Conservation (phyloP, 2,113 vertebrate genomes). For the Lepus americanus region DNA sequence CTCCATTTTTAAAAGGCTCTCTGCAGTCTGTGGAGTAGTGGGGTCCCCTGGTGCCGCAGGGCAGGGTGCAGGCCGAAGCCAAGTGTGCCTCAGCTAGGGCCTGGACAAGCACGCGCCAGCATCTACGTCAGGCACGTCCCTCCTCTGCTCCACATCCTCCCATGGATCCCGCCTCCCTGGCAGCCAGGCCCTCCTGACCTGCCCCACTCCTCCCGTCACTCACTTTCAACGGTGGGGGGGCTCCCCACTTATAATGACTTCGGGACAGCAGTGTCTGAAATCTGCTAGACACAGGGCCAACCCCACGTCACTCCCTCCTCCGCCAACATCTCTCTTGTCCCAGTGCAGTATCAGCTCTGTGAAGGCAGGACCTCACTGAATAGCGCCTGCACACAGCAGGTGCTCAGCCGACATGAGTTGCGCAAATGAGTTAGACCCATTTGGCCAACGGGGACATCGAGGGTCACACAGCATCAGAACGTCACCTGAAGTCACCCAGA, state of each 20-base stretch:
- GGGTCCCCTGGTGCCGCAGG: background rate
- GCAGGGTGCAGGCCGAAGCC: background rate
- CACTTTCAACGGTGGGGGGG: background rate
- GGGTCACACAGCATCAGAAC: background rate
- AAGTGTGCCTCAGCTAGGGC: background rate
- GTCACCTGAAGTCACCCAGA: background rate
- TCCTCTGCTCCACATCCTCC: background rate
- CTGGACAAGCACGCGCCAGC: conserved; percentile 19
- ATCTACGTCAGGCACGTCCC: no score
- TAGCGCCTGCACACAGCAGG: background rate
- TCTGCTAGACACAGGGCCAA: background rate
- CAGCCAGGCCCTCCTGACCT: no score
- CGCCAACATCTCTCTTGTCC: background rate
- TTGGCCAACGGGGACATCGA: conserved; percentile 17
- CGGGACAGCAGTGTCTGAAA: background rate
- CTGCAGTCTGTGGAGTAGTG: background rate
- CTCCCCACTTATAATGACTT: background rate
- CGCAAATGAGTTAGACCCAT: background rate
- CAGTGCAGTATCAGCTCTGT: background rate
- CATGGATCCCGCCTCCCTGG: background rate
- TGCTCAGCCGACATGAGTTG: background rate
- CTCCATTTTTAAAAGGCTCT: background rate
- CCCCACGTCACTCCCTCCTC: background rate
- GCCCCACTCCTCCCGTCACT: background rate
- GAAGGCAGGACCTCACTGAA: background rate